Evolutionary conservation across 2,113 vertebrate genomes (phyloP).

Genomic region (Calypte anna): DNA sequence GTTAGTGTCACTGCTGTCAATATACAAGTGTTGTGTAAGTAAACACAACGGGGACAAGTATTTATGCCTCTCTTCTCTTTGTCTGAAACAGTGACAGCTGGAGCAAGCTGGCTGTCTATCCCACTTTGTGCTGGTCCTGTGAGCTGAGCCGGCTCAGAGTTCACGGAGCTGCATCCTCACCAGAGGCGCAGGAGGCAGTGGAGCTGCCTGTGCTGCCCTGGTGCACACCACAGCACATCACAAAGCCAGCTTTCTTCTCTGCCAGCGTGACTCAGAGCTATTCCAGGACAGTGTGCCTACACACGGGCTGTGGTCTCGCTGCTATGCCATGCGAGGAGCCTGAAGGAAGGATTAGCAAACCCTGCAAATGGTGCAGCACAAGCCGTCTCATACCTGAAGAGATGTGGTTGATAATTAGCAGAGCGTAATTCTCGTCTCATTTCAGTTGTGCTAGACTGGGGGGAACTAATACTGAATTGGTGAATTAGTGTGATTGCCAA

Average conservation of each 20-base stretch:
- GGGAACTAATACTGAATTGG: not conserved
- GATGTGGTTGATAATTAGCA: not conserved
- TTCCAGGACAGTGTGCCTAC: constrained; percentile 67
- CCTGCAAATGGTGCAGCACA: accelerated
- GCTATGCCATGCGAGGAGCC: not conserved
- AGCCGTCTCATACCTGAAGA: not conserved
- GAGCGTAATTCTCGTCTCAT: not conserved
- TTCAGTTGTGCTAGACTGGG: not conserved
- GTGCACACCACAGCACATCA: not conserved
- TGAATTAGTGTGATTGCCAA: not conserved
- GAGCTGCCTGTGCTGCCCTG: not conserved
- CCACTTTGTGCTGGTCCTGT: not conserved
- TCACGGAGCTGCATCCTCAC: not conserved
- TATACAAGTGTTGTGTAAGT: not conserved
- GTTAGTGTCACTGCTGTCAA: not conserved
- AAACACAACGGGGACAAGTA: not conserved
- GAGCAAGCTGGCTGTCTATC: not conserved
- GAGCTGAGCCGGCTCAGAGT: not conserved
- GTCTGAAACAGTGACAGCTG: not conserved
- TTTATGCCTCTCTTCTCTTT: not conserved
- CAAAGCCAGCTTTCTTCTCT: constrained; percentile 53
- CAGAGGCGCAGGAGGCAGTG: not conserved
- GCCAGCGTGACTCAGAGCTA: constrained; percentile 58
- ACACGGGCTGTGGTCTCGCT: not conserved
- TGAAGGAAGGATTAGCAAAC: constrained; percentile 26